Evolutionary conservation across 2,797 vertebrate genomes (phyloP), one percentile per base, ranked within the genome.

Genomic region (Sebastes baramenuke): DNA sequence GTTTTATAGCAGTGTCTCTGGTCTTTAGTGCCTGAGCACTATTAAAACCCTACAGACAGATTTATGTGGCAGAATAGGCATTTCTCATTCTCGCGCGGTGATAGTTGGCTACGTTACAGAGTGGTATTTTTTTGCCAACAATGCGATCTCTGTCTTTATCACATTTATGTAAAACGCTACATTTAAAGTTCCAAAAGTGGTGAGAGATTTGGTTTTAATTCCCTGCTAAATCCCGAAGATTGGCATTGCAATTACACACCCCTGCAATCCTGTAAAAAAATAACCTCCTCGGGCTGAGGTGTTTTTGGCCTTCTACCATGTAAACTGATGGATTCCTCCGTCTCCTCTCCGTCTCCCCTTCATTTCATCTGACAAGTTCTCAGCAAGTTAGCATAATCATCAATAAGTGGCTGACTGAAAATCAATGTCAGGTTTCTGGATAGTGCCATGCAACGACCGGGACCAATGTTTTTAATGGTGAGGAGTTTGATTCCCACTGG

Each of bases 311-410:
- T 55, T 81, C 20, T 34, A 34, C 58, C 60, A 24, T 54, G 56
- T 83, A 85, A 78, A 90, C 68, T 65, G 79, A 87, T 82, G 66
- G 76, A 79, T 88, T 86, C 30, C 76, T 82, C 77, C 77, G 36
- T 81, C 74, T 82, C 54, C 34, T 7, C 5, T 49, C 22, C 46
- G 22, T 0, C 0, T 69, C 24, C 30, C 59, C 61, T 69, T 76
- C 54, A 67, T 81, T 72, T 79, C 66, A 25, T 72, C 74, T 55
- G 72, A 78, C 22, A 75, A 10, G 20, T 76, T 80, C 58, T 64
- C n/a, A 67, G 52, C 42, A 52, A 34, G 71, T 81, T 80, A 46
- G 25, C 72, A 75, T 84, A 71, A 81, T 72, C 68, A 62, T 60
- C 32, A 74, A 10, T 83, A 75, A 75, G 66, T 80, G 64, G 61